These are phyloP conservation scores for Barypeithes pellucidus DNA, from an alignment of 2,888 invertebrate genomes.

Conservation along the genomic window DNA sequence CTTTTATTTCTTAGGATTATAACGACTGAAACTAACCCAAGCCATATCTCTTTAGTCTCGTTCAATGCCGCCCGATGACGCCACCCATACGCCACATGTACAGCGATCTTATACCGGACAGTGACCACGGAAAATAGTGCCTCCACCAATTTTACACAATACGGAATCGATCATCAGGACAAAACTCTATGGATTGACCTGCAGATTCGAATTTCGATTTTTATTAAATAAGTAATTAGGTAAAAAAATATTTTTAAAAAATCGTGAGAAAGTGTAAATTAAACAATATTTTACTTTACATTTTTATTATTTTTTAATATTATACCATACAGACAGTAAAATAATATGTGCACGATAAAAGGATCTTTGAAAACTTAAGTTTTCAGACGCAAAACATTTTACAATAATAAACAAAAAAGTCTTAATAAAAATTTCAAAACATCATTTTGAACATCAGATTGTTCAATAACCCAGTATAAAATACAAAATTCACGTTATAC, in stretches of 20 bases:
- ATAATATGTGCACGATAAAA: slow-evolving; percentile 69
- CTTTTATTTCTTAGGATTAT: no score
- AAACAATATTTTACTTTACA: slow-evolving; percentile 44
- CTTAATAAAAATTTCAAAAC: slow-evolving; percentile 34
- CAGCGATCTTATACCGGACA: not conserved
- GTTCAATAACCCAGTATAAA: slow-evolving; percentile 27
- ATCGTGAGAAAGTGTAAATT: not conserved
- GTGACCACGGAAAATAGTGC: not conserved
- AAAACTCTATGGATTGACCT: no score
- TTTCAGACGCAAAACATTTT: slow-evolving; percentile 38
- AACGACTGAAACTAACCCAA: no score
- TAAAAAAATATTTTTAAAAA: no score
- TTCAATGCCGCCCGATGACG: not conserved
- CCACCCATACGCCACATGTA: not conserved
- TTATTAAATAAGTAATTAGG: no score
- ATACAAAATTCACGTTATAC: slow-evolving; percentile 16
- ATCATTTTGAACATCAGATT: slow-evolving; percentile 21
- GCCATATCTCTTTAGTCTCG: not conserved
- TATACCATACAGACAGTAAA: slow-evolving; percentile 72
- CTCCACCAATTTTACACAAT: no score
- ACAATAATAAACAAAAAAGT: slow-evolving; percentile 37
- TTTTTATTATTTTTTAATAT: slow-evolving; percentile 68
- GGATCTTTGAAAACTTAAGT: slow-evolving; percentile 21
- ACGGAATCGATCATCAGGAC: no score
- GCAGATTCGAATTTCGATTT: no score